Evolutionary conservation across 2,113 vertebrate genomes (phyloP), one percentile per base, ranked within the genome.

Genomic region (Gracilinanus agilis): DNA sequence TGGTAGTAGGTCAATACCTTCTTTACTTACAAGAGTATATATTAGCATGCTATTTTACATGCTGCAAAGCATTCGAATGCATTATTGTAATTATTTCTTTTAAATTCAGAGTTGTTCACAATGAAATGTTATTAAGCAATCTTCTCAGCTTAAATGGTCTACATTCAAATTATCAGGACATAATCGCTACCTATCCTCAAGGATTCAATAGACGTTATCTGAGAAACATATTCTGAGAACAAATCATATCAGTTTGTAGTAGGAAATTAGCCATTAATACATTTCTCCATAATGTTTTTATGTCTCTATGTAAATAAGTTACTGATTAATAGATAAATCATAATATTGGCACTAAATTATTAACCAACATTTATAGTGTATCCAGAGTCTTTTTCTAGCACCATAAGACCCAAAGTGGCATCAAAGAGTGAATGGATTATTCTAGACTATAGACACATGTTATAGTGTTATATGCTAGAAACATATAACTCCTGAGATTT

Each of bases 51-150:
- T 67, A 67, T 27, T 67, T 3, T 34, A 34, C 11, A 67, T 29
- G 61, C 29, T 67, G 13, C 29, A 67, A 75, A 75, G 29, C 34
- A n/a, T 75, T n/a, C 19, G 11, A 75, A 75, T 75, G 34, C 29
- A n/a, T n/a, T 75, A 75, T n/a, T n/a, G 67, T 75, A 75, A 75
- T 75, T 75, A 75, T 75, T 75, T 75, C 67, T 75, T 75, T 75
- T n/a, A n/a, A 75, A 75, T 75, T 75, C 67, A 75, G 29, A 75
- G 12, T 75, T 75, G 29, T 16, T 75, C 34, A 75, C 34, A 75
- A 34, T 75, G 67, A 75, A 75, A n/a, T 75, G 67, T 75, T 75
- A 75, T 75, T 75, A 75, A 75, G 67, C 34, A 75, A 75, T n/a
- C 34, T 75, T 75, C 67, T 75, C 34, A 75, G 16, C 67, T 75